Percentiles rank a stretch among this genome's conserved stretches.
These are phyloP conservation scores for Clarias gariepinus DNA, from an alignment of 2,113 vertebrate genomes.

Conservation along the genomic window DNA sequence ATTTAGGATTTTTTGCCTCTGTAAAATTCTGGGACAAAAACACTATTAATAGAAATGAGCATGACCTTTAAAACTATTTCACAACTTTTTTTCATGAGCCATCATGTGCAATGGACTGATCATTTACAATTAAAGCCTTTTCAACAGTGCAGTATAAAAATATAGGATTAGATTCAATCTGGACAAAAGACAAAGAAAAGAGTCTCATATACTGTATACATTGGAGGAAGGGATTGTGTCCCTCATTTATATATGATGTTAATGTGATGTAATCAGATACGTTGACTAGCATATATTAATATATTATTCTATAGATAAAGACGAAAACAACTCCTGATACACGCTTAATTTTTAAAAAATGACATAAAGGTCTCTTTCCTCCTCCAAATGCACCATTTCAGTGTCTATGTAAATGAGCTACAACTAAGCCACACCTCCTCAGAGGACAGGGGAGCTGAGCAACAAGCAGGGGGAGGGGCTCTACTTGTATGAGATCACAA, in stretches of 20 bases:
- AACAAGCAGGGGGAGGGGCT: too few species aligned
- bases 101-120: conserved; percentile 1
- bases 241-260: background rate
- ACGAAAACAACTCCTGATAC: background rate
- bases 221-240: background rate
- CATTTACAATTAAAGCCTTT: conserved; percentile 1
- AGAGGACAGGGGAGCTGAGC: too few species aligned
- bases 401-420: too few species aligned
- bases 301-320: background rate
- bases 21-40: background rate
- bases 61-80: conserved; percentile 28
- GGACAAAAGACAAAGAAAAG: background rate
- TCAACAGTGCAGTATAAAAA: background rate
- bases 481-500: too few species aligned
- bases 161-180: background rate
- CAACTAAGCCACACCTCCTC: too few species aligned
- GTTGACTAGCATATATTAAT: background rate
- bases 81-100: too few species aligned
- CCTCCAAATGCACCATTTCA: too few species aligned
- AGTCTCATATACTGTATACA: background rate
- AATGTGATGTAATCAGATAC: background rate
- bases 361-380: background rate
- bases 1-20: background rate
- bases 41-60: conserved; percentile 5
- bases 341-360: background rate